Evolutionary conservation across 2,113 vertebrate species (phyloP).

Genomic region (Lucifuga dentata): DNA sequence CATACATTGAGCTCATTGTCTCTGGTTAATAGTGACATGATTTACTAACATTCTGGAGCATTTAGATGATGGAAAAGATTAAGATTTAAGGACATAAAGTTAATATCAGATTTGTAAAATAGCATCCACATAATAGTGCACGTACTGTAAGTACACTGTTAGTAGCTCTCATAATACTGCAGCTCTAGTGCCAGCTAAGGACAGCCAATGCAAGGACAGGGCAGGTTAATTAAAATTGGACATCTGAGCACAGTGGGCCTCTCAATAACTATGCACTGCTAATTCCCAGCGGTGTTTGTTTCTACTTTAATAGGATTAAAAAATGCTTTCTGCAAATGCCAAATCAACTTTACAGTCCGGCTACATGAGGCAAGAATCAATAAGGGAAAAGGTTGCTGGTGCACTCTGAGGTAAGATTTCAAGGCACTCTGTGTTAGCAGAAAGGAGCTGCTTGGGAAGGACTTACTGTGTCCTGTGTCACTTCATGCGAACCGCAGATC

Average conservation of each 20-base stretch:
- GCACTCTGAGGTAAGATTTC: slow-evolving; percentile 15
- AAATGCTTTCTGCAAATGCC: slow-evolving; percentile 23
- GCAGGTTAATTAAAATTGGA: slow-evolving; percentile 49
- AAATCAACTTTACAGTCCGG: slow-evolving; percentile 2
- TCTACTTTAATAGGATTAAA: slow-evolving; percentile 56
- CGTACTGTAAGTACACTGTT: not conserved
- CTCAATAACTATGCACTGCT: slow-evolving; percentile 42
- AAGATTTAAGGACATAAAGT: too few species aligned
- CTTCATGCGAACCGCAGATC: slow-evolving; percentile 15
- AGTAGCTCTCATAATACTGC: not conserved
- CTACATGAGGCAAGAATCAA: not conserved
- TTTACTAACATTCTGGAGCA: too few species aligned
- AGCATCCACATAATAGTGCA: too few species aligned
- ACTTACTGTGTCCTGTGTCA: slow-evolving; percentile 8
- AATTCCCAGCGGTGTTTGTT: slow-evolving; percentile 53
- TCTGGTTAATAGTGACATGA: too few species aligned
- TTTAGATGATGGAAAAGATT: too few species aligned
- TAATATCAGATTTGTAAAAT: too few species aligned
- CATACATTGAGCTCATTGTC: too few species aligned
- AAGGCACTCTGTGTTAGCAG: slow-evolving; percentile 4
- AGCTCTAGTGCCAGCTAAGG: slow-evolving; percentile 15
- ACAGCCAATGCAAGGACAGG: slow-evolving; percentile 60
- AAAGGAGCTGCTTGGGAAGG: slow-evolving; percentile 14
- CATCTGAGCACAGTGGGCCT: slow-evolving; percentile 40
- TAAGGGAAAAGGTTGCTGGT: not conserved